Base-by-base conservation (phyloP, 35 echinoderm and acorn worm species). In the Holothuria glaberrima region DNA sequence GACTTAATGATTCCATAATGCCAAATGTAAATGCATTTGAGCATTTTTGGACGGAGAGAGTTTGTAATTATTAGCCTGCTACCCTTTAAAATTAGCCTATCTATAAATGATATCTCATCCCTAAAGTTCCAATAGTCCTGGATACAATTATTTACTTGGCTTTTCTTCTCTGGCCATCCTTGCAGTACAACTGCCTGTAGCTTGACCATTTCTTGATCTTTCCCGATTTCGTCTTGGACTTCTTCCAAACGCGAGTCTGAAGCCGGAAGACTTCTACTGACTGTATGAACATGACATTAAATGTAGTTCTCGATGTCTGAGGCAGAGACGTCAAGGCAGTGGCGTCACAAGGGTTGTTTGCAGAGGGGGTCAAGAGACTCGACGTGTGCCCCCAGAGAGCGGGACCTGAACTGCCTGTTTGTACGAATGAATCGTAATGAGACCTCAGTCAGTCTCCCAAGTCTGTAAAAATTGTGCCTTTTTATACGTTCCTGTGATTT, bases 141-240 rank as follows among this genome's bases (percentile, higher is more conserved):
- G 18, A 91, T 71, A 12, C 18, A 19, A 2, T 33, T 24, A 19
- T 62, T 33, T 5, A 88, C 75, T 48, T 91, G 29, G 4, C 67
- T 46, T 86, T 88, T 94, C 12, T 16, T 75, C 0, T 91, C 84
- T 68, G 94, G 92, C 94, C 94, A 97, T 48, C 94, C 94, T 54
- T 76, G 28, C 57, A 88, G 35, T 6, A 91, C 82, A 48, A 83
- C 36, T 3, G 48, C 20, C 80, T 89, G 73, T 36, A 97, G 70
- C 72, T 58, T 88, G 22, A 33, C 41, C 74, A 93, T 50, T 19
- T 64, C 48, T 58, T 16, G n/a, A 69, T 97, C 94, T 63, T 71
- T 36, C 58, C 60, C 14, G 56, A 88, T 94, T 57, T 41, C 80
- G 25, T 77, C 67, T 54, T 74, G 83, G 19, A 97, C 81, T 26